phyloP scores from a whole-genome alignment of 2,113 vertebrate genomes.

The Protobothrops mucrosquamatus region DNA sequence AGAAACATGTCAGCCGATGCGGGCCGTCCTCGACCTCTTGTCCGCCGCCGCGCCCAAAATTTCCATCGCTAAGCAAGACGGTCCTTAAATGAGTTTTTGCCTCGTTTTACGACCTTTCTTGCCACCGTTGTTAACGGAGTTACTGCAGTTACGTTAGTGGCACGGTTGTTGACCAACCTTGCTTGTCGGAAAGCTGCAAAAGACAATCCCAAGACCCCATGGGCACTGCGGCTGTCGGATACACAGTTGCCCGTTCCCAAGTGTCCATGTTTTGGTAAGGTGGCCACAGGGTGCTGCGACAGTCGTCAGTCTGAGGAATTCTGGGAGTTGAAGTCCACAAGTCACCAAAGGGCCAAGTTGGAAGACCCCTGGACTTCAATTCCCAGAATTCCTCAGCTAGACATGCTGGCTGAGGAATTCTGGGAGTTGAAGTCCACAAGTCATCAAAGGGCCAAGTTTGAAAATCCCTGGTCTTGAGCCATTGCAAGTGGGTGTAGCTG shows the following conservation, averaged over 20 bases:
- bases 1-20: not conserved
- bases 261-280: accelerated
- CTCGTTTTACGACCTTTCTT: not conserved
- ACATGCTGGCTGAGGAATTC: no score
- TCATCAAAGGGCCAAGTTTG: no score
- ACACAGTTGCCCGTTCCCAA: no score
- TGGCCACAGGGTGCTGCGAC: not conserved
- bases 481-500: not conserved
- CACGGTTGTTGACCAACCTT: not conserved
- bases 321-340: no score
- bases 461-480: not conserved
- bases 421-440: no score
- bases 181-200: not conserved
- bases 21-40: not conserved
- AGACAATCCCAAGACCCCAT: not conserved
- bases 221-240: not conserved
- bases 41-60: no score
- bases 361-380: no score
- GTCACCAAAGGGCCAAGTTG: no score
- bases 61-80: not conserved
- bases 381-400: no score
- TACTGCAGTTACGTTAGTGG: not conserved
- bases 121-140: not conserved
- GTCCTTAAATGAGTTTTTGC: not conserved
- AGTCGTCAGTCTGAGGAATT: not conserved